Evolutionary conservation across 2,113 vertebrate species (phyloP).

Genomic region (Morone saxatilis): DNA sequence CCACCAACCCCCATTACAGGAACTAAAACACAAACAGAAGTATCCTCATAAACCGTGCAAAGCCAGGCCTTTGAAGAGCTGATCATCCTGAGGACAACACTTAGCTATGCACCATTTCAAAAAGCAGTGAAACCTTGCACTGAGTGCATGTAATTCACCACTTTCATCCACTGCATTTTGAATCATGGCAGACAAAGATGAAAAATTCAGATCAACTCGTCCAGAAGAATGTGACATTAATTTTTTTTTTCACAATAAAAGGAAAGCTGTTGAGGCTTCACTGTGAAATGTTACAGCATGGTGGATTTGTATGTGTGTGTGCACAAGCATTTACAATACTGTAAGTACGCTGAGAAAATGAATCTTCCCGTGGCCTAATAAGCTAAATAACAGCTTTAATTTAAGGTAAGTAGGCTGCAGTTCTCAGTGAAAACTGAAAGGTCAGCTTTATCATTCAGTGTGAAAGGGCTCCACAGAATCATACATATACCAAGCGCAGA

Average conservation of each 20-base stretch:
- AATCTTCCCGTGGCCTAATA: slow-evolving; percentile 64
- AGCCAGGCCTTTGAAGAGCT: slow-evolving; percentile 66
- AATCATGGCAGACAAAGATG: slow-evolving; percentile 53
- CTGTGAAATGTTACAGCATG: slow-evolving; percentile 23
- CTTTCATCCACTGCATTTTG: slow-evolving; percentile 63
- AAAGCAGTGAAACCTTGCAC: slow-evolving; percentile 49
- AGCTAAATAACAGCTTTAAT: slow-evolving; percentile 70
- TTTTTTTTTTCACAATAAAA: slow-evolving; percentile 35
- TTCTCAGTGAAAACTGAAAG: slow-evolving; percentile 61
- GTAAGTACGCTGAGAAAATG: slow-evolving; percentile 40
- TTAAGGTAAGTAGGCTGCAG: slow-evolving; percentile 71
- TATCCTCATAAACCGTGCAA: slow-evolving; percentile 49
- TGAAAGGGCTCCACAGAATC: slow-evolving; percentile 69
- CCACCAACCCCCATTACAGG: slow-evolving; percentile 28
- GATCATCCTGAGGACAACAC: slow-evolving; percentile 62
- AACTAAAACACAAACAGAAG: slow-evolving; percentile 58
- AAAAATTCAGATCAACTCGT: slow-evolving; percentile 60
- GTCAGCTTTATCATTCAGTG: slow-evolving; percentile 68
- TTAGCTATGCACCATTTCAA: slow-evolving; percentile 67
- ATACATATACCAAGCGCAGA: slow-evolving; percentile 53
- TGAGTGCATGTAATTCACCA: slow-evolving; percentile 57
- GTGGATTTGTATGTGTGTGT: not conserved
- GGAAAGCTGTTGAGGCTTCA: slow-evolving; percentile 14
- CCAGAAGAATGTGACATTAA: slow-evolving; percentile 44
- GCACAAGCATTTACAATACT: not conserved